Base-by-base conservation (phyloP, 2,888 invertebrate species). In the Oegoconia quadripuncta region DNA sequence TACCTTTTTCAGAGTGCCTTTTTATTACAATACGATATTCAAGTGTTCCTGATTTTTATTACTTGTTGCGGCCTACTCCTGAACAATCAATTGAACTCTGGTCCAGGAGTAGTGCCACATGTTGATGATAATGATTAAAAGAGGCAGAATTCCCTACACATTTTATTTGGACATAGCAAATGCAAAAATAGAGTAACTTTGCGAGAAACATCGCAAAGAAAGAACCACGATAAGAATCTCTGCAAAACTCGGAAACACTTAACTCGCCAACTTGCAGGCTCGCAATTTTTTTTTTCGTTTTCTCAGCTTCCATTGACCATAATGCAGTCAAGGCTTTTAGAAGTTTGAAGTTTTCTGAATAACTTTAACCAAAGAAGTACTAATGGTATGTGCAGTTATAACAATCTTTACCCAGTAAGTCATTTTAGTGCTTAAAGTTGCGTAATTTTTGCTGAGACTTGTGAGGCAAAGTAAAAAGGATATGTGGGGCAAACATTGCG, bases 211-310 rank as follows among this genome's bases (percentile, higher is more conserved):
- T 50, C 48, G 44, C 41, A 38, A 38, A 48, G 42, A 58, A 55
- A 58, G 52, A 47, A 50, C 50, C 47, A 47, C 59, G 47, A 62
- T 60, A 64, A 70, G 65, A 72, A 67, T 64, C 62, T 42, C 43
- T 39, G 50, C 50, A 48, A 56, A 62, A 57, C 61, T 67, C 54
- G 55, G 64, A 58, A 74, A 72, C 70, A 71, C 74, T 75, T 73
- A 76, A 74, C 72, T 74, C 68, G 51, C 39, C 56, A 66, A 66
- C 65, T 73, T 62, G 56, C 61, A 50, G 63, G 63, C 57, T 65
- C 52, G 54, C 58, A 52, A 48, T 50, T 65, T 69, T 68, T 67
- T 60, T 52, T 55, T 52, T 55, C 55, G 50, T 63, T 64, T 58
- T 60, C 64, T 65, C 57, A 39, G 55, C 58, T 63, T 45, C 50